A percentile compares a stretch with the other conserved stretches of the same genome.
phyloP scores from a whole-genome alignment of 2,113 vertebrate species.

The Proteles cristata region DNA sequence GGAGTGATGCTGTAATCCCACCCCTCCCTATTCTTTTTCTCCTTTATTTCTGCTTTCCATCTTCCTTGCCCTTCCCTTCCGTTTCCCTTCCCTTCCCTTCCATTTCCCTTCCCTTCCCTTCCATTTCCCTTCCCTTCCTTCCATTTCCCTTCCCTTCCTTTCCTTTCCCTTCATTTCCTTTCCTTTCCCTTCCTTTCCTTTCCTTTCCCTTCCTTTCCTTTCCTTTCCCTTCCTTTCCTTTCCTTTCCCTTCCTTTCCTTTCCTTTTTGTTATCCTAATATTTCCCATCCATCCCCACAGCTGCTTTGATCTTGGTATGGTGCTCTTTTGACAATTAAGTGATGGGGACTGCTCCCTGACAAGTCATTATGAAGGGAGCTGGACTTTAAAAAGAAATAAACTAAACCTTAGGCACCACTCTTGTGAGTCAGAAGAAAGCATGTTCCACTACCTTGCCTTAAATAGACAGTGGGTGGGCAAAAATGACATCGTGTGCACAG shows the following conservation, averaged over 20 bases:
- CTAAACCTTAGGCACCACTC: constrained; percentile 37
- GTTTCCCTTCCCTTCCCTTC: background rate
- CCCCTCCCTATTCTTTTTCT: background rate
- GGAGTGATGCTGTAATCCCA: background rate
- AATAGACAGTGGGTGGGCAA: constrained; percentile 55
- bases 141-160: background rate
- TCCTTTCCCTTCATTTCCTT: background rate
- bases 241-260: background rate
- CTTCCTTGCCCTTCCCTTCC: too few relatives aligned
- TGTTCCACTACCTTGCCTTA: background rate
- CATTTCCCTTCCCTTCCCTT: background rate
- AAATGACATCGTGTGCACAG: background rate
- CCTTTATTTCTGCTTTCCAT: background rate
- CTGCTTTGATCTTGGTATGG: constrained; percentile 47
- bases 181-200: background rate
- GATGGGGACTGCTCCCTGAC: background rate
- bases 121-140: background rate
- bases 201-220: background rate
- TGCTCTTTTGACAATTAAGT: constrained; percentile 61
- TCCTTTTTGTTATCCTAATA: background rate
- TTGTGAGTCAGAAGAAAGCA: background rate
- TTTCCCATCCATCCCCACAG: constrained; percentile 43
- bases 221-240: too few relatives aligned
- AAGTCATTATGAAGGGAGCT: background rate
- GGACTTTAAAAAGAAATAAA: constrained; percentile 69